Evolutionary conservation across 37 sponge, comb jelly and placozoan genomes (phyloP).

Genomic region (Beroe forskalii): DNA sequence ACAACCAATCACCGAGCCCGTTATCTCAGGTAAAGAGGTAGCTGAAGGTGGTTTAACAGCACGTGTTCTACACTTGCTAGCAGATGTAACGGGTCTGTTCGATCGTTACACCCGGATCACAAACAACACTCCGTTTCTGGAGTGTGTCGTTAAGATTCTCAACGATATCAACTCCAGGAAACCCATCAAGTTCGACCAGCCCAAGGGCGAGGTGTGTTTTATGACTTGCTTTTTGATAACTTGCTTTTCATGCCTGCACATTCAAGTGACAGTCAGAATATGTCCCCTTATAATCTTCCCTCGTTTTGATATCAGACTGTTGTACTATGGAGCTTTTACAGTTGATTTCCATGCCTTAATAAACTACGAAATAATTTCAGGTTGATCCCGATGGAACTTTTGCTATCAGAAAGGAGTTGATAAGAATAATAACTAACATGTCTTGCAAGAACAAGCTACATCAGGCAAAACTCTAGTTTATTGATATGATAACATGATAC

Average conservation of each 20-base stretch:
- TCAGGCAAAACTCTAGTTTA: no score
- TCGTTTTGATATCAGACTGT: no score
- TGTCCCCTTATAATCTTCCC: no score
- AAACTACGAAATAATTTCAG: not conserved
- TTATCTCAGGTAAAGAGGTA: slow-evolving; percentile 30
- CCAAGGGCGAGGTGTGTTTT: not conserved
- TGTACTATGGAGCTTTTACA: no score
- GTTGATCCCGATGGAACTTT: slow-evolving; percentile 16
- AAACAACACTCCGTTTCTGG: slow-evolving; percentile 54
- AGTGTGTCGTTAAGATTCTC: slow-evolving; percentile 47
- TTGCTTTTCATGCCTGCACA: no score
- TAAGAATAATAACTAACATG: slow-evolving; percentile 39
- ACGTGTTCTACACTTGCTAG: slow-evolving; percentile 34
- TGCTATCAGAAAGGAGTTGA: slow-evolving; percentile 44
- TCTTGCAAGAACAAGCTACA: slow-evolving; percentile 25
- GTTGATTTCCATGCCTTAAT: no score
- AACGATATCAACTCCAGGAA: slow-evolving; percentile 57
- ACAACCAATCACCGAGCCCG: no score
- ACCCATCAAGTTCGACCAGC: slow-evolving; percentile 34
- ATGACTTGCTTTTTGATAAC: not conserved
- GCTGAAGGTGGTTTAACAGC: slow-evolving; percentile 18
- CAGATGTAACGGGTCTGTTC: slow-evolving; percentile 16
- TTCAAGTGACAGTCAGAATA: no score
- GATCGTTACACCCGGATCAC: slow-evolving; percentile 44
- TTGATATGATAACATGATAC: no score